Evolutionary conservation across 2,888 invertebrate species (phyloP).

Genomic region (Plemyria rubiginata): DNA sequence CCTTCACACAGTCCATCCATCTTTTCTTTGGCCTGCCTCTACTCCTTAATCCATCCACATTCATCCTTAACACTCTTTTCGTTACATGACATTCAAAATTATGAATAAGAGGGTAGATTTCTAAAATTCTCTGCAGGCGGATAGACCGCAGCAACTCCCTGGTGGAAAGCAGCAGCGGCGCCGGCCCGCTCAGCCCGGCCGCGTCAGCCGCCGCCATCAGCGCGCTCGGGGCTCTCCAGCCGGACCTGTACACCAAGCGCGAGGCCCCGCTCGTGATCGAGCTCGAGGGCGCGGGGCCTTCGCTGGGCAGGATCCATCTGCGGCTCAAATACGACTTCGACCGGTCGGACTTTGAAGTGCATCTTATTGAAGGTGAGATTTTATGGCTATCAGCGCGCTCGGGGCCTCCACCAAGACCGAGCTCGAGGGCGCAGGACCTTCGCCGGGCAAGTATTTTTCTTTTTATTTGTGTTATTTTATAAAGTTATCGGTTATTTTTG

Average conservation of each 20-base stretch:
- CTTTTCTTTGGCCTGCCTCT: no score
- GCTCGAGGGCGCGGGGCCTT: conserved; percentile 86
- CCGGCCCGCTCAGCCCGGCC: conserved; percentile 74
- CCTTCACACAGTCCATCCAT: no score
- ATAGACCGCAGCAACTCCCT: conserved; percentile 83
- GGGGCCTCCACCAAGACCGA: no score
- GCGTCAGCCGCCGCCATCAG: conserved; percentile 68
- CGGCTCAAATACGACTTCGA: conserved; percentile 95
- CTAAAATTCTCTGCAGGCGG: conserved; percentile 57
- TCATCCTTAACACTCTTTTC: no score
- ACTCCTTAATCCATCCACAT: no score
- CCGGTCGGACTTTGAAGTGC: conserved; percentile 95
- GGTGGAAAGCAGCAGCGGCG: conserved; percentile 77
- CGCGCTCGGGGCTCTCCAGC: conserved; percentile 92
- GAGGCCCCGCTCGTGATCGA: conserved; percentile 92
- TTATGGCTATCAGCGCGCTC: no score
- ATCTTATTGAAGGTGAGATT: conserved; percentile 97
- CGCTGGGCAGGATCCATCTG: conserved; percentile 92
- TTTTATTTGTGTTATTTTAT: no score
- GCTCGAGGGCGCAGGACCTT: no score
- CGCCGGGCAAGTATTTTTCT: no score
- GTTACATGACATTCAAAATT: no score
- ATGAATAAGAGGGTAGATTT: no score
- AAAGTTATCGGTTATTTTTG: no score
- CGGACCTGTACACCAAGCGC: conserved; percentile 92